Evolutionary conservation across 2,797 vertebrate genomes (phyloP).

Genomic region (Hozukius guyotensis): DNA sequence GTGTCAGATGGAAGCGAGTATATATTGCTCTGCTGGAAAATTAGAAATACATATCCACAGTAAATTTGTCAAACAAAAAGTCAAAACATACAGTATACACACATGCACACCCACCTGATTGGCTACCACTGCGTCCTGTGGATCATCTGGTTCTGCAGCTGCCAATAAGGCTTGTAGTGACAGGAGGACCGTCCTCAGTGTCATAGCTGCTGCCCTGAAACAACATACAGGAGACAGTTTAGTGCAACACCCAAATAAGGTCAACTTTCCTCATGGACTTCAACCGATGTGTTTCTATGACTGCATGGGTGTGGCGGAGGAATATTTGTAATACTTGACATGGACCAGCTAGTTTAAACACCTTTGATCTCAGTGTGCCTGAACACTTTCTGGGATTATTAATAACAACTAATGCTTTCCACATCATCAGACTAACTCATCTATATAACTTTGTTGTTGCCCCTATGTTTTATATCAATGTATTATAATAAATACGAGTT

Average conservation of each 20-base stretch:
- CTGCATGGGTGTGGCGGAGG: not conserved
- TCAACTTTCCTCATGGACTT: not conserved
- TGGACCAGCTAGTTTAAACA: not conserved
- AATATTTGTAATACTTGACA: not conserved
- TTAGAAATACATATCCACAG: not conserved
- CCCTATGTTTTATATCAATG: not conserved
- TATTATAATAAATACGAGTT: not conserved
- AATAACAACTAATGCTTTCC: not conserved
- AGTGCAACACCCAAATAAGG: not conserved
- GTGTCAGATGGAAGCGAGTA: not conserved
- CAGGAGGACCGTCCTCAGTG: constrained; percentile 95
- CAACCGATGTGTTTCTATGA: not conserved
- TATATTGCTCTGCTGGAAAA: not conserved
- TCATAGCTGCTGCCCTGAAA: constrained; percentile 97
- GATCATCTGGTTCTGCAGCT: constrained; percentile 97
- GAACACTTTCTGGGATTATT: not conserved
- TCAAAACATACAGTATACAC: not conserved
- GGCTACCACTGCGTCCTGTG: constrained; percentile 98
- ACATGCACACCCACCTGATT: constrained; percentile 89
- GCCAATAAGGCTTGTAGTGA: constrained; percentile 97
- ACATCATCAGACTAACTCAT: not conserved
- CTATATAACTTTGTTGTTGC: not conserved
- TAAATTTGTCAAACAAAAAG: not conserved
- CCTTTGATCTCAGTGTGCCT: not conserved
- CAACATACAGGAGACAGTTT: constrained; percentile 26